Percentiles rank a stretch among this genome's conserved stretches.
phyloP scores from a whole-genome alignment of 37 sponge, comb jelly and placozoan genomes.

The Corticium candelabrum region DNA sequence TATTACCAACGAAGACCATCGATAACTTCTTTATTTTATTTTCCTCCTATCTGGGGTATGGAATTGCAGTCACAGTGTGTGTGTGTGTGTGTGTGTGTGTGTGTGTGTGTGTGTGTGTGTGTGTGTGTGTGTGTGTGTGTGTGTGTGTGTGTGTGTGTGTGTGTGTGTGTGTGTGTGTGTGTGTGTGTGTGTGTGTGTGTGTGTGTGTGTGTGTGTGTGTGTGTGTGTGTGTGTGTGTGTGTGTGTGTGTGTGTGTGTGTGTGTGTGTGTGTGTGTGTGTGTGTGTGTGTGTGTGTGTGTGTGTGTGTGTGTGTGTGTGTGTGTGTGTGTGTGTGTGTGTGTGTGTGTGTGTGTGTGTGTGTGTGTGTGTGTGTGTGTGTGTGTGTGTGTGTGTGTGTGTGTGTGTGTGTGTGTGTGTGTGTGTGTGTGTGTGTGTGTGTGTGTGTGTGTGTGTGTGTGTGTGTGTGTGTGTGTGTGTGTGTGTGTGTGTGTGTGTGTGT shows the following conservation, averaged over 20 bases:
- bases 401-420: constrained; percentile 5
- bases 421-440: constrained; percentile 5
- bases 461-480: constrained; percentile 5
- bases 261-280: constrained; percentile 5
- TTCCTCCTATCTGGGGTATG: neutral
- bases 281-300: constrained; percentile 5
- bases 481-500: constrained; percentile 5
- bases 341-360: constrained; percentile 5
- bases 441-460: constrained; percentile 5
- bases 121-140: constrained; percentile 5
- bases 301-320: constrained; percentile 5
- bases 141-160: constrained; percentile 5
- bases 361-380: constrained; percentile 5
- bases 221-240: constrained; percentile 5
- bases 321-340: constrained; percentile 5
- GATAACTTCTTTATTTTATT: no score
- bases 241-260: constrained; percentile 5
- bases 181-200: constrained; percentile 5
- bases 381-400: constrained; percentile 5
- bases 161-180: constrained; percentile 5
- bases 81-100: constrained; percentile 5
- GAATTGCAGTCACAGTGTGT: neutral
- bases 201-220: constrained; percentile 5
- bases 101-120: constrained; percentile 5
- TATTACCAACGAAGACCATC: neutral